Base-by-base conservation (phyloP, 2,888 invertebrate species). In the Furcula furcula region DNA sequence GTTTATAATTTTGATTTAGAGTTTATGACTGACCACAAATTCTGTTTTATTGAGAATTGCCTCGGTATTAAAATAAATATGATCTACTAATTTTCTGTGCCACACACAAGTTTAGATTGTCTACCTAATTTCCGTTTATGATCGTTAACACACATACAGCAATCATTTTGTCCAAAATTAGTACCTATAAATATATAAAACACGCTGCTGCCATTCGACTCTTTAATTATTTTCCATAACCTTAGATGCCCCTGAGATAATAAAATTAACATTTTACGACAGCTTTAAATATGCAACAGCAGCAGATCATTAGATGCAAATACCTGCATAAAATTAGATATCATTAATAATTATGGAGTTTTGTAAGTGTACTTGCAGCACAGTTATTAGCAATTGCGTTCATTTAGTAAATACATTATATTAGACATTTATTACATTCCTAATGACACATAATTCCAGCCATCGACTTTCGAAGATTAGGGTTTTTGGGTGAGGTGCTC, bases 181-280 rank as follows among this genome's bases (percentile, higher is more conserved):
- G 53, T 56, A 48, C 47, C 20, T 40, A 34, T 19, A 19, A 19
- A n/a, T 19, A 4, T n/a, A 7, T 7, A 19, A 63, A 37, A 56
- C 47, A 36, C 28, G 37, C 50, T 44, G 41, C 46, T 48, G 43
- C 32, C 29, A 26, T 44, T 36, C 13, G 13, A 13, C 35, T 28
- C 49, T 51, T 49, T 57, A 51, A 62, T 65, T 56, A 60, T 58
- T 62, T 52, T 55, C 45, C 53, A 50, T 44, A 50, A 34, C 55
- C 34, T 50, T 46, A 56, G 55, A 56, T 42, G 36, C 41, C 36
- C 50, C 40, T 22, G 32, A 42, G 36, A 43, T 45, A 46, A 57
- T 56, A 57, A 58, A 47, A 58, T 50, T 49, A 49, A 53, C 46
- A 49, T 57, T 45, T 47, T 42, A n/a, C n/a, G n/a, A n/a, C n/a